phyloP scores from a whole-genome alignment of 2,113 vertebrate genomes.

The Piaya cayana region DNA sequence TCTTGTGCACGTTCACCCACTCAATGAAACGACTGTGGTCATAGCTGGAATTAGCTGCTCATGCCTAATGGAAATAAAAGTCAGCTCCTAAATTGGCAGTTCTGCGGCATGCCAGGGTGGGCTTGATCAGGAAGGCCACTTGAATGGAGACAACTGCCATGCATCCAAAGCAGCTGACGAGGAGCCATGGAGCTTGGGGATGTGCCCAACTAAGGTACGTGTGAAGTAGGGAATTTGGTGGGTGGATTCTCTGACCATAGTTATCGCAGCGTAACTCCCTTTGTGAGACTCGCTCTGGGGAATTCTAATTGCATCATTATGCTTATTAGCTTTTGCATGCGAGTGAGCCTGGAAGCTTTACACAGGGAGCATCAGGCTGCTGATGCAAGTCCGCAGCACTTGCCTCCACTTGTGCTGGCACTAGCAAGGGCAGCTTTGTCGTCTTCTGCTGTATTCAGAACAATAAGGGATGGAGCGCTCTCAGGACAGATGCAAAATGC shows the following conservation, averaged over 20 bases:
- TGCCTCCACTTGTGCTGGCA: neutral
- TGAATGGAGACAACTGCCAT: neutral
- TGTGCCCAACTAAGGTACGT: slow-evolving; percentile 44
- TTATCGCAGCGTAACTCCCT: neutral
- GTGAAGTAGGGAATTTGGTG: neutral
- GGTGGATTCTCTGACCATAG: neutral
- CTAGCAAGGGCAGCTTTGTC: neutral
- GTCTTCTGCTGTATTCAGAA: neutral
- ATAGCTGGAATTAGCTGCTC: slow-evolving; percentile 58
- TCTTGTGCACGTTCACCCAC: neutral
- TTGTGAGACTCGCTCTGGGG: neutral
- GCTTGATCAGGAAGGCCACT: neutral
- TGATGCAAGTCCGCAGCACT: neutral
- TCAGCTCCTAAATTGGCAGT: slow-evolving; percentile 34
- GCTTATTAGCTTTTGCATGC: neutral
- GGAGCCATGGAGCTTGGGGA: slow-evolving; percentile 14
- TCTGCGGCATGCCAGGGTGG: neutral
- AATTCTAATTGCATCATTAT: slow-evolving; percentile 41
- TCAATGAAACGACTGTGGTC: neutral
- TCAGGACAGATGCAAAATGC: neutral
- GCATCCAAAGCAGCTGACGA: slow-evolving; percentile 40
- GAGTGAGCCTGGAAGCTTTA: slow-evolving; percentile 22
- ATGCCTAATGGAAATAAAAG: slow-evolving; percentile 33
- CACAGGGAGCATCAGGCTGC: neutral
- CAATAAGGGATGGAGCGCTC: neutral